phyloP scores from a whole-genome alignment of 2,113 vertebrate species.

The Ictidomys tridecemlineatus region DNA sequence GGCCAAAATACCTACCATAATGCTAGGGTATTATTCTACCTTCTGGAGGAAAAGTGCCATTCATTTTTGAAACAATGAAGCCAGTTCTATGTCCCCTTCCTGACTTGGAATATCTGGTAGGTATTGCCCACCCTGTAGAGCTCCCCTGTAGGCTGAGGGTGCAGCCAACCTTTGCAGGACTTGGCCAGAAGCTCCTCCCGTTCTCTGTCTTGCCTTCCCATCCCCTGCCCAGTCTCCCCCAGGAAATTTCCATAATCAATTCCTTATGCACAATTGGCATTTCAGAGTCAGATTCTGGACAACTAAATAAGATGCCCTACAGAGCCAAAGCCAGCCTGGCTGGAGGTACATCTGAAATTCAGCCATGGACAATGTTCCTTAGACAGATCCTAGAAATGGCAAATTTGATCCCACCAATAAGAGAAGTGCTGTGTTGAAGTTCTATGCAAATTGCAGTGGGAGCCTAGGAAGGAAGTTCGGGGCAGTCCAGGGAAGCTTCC shows the following conservation, averaged over 20 bases:
- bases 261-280: not conserved
- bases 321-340: not conserved
- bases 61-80: not conserved
- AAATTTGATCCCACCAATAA: not conserved
- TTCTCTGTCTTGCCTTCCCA: not conserved
- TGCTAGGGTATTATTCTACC: not conserved
- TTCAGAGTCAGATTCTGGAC: not conserved
- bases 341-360: not conserved
- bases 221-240: not conserved
- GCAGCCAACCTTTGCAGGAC: not conserved
- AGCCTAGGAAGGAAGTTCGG: not conserved
- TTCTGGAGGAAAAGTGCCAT: not conserved
- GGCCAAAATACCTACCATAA: not conserved
- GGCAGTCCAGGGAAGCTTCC: slow-evolving; percentile 13
- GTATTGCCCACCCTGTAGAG: fast-evolving
- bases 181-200: not conserved
- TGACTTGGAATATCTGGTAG: not conserved
- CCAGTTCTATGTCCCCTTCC: not conserved
- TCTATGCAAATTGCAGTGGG: not conserved
- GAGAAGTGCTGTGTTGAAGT: not conserved
- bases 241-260: not conserved
- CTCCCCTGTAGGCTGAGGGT: not conserved
- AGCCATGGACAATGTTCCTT: not conserved
- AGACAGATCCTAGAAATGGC: not conserved
- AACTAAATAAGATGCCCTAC: not conserved